Evolutionary conservation across 2,888 invertebrate species (phyloP), one percentile per base, ranked within the genome.

Genomic region (Cataglyphis cursor): DNA sequence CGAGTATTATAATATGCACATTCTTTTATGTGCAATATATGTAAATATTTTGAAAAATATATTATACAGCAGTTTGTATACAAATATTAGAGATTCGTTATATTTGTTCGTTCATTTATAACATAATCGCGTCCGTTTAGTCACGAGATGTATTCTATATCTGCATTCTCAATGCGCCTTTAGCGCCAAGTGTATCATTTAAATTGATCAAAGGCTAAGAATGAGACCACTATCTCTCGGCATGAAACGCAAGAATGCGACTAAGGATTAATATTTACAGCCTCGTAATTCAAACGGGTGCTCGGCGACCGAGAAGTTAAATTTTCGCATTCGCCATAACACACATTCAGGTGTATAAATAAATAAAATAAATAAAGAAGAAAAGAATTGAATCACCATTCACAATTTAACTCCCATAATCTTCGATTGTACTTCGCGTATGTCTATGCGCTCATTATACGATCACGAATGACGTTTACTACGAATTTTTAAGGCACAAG

Each of bases 401-500:
- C 38, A 15, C 54, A 41, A 41, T 44, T 31, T 12, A 31, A 78
- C 9, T 31, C 3, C 12, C 28, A 4, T 28, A 66, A 78, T 44
- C 21, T 41, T 66, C 15, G 31, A 78, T 54, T 54, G 21, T 41
- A 41, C 57, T 76, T 57, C 18, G 1, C 12, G 12, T 44, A 38
- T 44, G 24, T 57, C 10, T 28, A 18, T 70, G 28, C 21, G 31
- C 31, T 68, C 8, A 31, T n/a, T 10, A 74, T 48, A 18, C 15
- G 15, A 51, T 24, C 64, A 65, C 6, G 12, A 57, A 18, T 38
- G n/a, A 68, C 10, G 4, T 8, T 57, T 18, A 59, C 21, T 15
- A 38, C 9, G 38, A 51, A 57, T 15, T 74, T 62, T 81, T 75
- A 59, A 81, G 84, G 62, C 57, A 74, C 81, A 82, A 76, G 21